phyloP scores from a whole-genome alignment of 2,888 invertebrate genomes.

The Diaperis boleti region DNA sequence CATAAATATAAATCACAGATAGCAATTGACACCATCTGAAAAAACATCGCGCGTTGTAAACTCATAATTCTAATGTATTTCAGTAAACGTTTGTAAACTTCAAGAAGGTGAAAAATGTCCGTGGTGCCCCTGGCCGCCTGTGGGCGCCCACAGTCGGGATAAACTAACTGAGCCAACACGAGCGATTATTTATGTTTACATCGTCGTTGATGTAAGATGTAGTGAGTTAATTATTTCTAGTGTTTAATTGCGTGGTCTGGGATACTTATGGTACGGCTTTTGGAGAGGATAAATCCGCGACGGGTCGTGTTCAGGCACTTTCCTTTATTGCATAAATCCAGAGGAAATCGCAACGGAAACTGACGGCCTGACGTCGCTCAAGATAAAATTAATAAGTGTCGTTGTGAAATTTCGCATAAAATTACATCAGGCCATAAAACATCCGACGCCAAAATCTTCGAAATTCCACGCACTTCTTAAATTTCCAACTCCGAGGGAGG shows the following conservation, averaged over 20 bases:
- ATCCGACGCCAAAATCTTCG: not conserved
- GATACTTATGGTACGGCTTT: slow-evolving; percentile 41
- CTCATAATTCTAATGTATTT: not conserved
- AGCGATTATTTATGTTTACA: slow-evolving; percentile 40
- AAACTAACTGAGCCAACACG: slow-evolving; percentile 9
- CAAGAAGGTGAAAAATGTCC: slow-evolving; percentile 7
- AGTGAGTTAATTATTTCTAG: slow-evolving; percentile 44
- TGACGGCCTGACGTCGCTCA: not conserved
- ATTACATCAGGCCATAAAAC: not conserved
- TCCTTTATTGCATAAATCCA: slow-evolving; percentile 8
- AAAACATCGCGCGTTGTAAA: no score
- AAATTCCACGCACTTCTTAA: not conserved
- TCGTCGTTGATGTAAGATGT: slow-evolving; percentile 43
- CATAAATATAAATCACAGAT: no score
- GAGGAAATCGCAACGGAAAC: not conserved
- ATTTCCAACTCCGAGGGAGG: not conserved
- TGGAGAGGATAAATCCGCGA: slow-evolving; percentile 33
- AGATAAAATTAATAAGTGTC: not conserved
- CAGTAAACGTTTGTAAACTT: not conserved
- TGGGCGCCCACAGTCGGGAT: slow-evolving; percentile 22
- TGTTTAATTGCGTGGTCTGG: slow-evolving; percentile 42
- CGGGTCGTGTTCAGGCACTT: slow-evolving; percentile 12
- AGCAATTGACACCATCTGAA: no score
- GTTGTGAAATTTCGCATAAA: not conserved
- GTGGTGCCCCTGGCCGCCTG: slow-evolving; percentile 5